Evolutionary conservation across 2,113 vertebrate species (phyloP), one percentile per base, ranked within the genome.

Genomic region (Forbesichthys agassizii): DNA sequence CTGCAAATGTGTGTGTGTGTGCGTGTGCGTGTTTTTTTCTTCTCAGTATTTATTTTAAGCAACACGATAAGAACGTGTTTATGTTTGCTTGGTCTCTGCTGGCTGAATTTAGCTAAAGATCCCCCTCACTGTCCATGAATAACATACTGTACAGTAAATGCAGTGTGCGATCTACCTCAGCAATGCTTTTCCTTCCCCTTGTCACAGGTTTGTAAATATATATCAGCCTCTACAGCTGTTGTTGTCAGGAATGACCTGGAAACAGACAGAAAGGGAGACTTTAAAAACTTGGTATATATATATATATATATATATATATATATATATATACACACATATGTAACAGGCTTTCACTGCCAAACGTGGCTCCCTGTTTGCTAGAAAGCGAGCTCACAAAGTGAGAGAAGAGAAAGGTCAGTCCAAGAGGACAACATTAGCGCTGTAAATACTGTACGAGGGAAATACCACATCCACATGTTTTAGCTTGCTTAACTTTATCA

Each of bases 221-320:
- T 84, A 85, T 80, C 84, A 61, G 49, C 12, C 27, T 67, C 53
- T 76, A 76, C 81, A 86, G 86, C 86, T 86, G 80, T 78, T 74
- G 63, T 66, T 84, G 79, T 78, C 80, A 86, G 65, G 67, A 82
- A 59, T 85, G 86, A 86, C 81, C 88, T 86, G 86, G 77, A 85
- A 85, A 85, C 77, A 73, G 75, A 49, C 73, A 58, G 78, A 83
- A 76, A 66, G 27, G 66, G 68, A 62, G 79, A 59, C 80, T 77
- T 27, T 74, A 69, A 69, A 86, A 73, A 84, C 61, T 11, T 82
- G 79, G 77, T 72, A 33, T 76, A 61, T 60, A 82, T 56, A 13
- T 84, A 78, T 74, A n/a, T n/a, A n/a, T n/a, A n/a, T n/a, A n/a
- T n/a, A n/a, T n/a, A n/a, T n/a, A n/a, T n/a, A n/a, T n/a, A n/a